These are phyloP conservation scores for Penaeus vannamei DNA, from an alignment of 1,140 invertebrate species.

Conservation along the genomic window DNA sequence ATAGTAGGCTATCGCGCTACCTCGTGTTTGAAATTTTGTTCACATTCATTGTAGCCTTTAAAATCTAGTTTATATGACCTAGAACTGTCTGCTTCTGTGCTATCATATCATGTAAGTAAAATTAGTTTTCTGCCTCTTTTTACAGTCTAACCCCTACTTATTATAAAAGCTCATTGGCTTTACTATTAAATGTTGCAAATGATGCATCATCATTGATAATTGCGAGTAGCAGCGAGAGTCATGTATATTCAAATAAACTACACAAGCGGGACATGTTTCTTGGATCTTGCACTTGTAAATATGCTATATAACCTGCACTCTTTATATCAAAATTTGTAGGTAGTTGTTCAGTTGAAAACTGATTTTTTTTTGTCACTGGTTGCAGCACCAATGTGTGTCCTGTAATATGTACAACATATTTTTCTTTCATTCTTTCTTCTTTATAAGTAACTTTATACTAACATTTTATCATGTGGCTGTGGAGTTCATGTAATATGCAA, in stretches of 20 bases:
- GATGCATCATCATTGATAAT: constrained; percentile 24
- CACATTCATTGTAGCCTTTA: not conserved
- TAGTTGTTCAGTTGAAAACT: too few species aligned
- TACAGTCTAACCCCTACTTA: not conserved
- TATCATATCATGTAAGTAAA: constrained; percentile 13
- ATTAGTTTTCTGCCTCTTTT: constrained; percentile 1
- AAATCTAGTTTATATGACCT: not conserved
- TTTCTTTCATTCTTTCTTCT: too few species aligned
- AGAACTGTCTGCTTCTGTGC: constrained; percentile 4
- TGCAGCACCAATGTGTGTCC: too few species aligned
- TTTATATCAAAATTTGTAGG: too few species aligned
- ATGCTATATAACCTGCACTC: too few species aligned
- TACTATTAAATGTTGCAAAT: constrained; percentile 19
- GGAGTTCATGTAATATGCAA: too few species aligned
- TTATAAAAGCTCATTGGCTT: not conserved
- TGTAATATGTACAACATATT: too few species aligned
- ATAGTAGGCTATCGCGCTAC: constrained; percentile 24
- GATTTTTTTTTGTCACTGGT: too few species aligned
- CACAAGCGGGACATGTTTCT: not conserved
- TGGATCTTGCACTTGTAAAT: not conserved
- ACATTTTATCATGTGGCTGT: too few species aligned
- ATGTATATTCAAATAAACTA: not conserved
- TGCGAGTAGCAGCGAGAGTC: constrained; percentile 26
- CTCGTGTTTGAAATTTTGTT: constrained; percentile 26
- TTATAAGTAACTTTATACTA: too few species aligned